These are phyloP conservation scores for Lucifuga dentata DNA, from an alignment of 2,113 vertebrate species.

Conservation along the genomic window DNA sequence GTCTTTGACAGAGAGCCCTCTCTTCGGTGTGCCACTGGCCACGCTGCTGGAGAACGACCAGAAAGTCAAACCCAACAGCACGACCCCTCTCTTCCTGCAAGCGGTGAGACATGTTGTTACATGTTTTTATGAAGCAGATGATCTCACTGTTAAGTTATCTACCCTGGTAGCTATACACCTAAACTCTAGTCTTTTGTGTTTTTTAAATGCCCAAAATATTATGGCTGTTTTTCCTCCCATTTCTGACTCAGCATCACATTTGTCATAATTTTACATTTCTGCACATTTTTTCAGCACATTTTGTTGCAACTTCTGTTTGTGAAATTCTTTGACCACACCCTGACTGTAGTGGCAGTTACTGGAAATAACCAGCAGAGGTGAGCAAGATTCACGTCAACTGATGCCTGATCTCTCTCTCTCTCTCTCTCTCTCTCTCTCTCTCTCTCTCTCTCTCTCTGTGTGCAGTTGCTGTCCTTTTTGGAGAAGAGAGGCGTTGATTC, in stretches of 20 bases:
- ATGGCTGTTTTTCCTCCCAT: no score
- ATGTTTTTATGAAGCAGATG: no score
- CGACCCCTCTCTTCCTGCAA: slow-evolving; percentile 88
- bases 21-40: slow-evolving; percentile 88
- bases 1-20: slow-evolving; percentile 81
- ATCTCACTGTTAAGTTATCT: no score
- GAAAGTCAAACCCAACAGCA: slow-evolving; percentile 82
- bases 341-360: slow-evolving; percentile 61
- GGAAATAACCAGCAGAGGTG: slow-evolving; percentile 73
- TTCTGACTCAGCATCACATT: no score
- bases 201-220: not conserved
- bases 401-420: slow-evolving; percentile 23
- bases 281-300: no score
- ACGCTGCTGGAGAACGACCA: slow-evolving; percentile 88
- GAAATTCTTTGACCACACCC: slow-evolving; percentile 63
- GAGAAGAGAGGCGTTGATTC: slow-evolving; percentile 90
- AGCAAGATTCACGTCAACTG: slow-evolving; percentile 50
- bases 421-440: slow-evolving; percentile 19
- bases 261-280: no score
- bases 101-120: no score
- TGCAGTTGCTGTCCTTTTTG: slow-evolving; percentile 89
- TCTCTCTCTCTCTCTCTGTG: slow-evolving; percentile 26
- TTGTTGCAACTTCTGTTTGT: slow-evolving; percentile 12
- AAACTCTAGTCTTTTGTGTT: no score
- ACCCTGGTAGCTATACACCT: no score